Evolutionary conservation across 2,888 invertebrate genomes (phyloP), one percentile per base, ranked within the genome.

Genomic region (Poecilobothrus nobilitatus): DNA sequence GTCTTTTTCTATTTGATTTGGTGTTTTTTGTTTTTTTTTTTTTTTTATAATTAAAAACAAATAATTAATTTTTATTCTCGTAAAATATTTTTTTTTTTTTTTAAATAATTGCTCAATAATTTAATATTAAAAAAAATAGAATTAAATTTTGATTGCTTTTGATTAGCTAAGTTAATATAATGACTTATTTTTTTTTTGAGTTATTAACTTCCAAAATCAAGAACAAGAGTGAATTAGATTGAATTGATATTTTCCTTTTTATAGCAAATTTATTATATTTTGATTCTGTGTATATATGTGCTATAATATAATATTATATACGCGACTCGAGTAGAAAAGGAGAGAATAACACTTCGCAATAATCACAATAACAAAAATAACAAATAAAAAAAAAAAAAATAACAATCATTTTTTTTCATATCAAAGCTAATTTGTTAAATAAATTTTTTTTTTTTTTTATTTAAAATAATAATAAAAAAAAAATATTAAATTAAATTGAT

Each of bases 151-250:
- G 7, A 18, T 53, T 53, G 6, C 53, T 18, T 18, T 53, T 53
- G 53, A 53, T 53, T 53, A 53, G 53, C 53, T 53, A 53, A 53
- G 53, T 53, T 53, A 53, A 53, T 53, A 18, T 12, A n/a, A 18
- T 53, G 27, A n/a, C n/a, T n/a, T n/a, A n/a, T n/a, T 27, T 53
- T 53, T 53, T 18, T 2, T 53, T 18, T 53, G 5, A 53, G 53
- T 53, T 53, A 53, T 53, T 53, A 53, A 53, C 53, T 53, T 53
- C 53, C 53, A 53, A 53, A 53, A 53, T 53, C 53, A 53, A 53
- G 53, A 53, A n/a, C 15, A 53, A 53, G 18, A 53, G 15, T 53
- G 53, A 53, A 53, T 53, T 53, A 6, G 53, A 53, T 6, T 53
- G 1, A n/a, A 18, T 53, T 18, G 15, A 53, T 12, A 53, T 53